Evolutionary conservation across 2,888 invertebrate genomes (phyloP), one percentile per base, ranked within the genome.

Genomic region (Aquatica leii): DNA sequence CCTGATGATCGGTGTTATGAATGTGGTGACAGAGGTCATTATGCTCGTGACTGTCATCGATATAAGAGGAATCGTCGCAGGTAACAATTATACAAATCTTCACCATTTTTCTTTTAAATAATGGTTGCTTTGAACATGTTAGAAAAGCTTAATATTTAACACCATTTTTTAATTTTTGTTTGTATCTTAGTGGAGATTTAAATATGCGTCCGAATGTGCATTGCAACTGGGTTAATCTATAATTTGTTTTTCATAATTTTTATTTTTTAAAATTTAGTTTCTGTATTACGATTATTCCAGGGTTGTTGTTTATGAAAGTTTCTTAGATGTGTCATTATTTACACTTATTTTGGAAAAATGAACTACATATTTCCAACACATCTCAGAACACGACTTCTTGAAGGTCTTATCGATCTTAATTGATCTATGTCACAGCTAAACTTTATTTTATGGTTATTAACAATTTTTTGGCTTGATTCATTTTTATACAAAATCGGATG

Each of bases 1-100:
- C 93, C 94, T 8, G 94, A 95, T 76, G 96, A 96, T 83, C 90
- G 94, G 66, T 97, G 97, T 82, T 97, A 96, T 78, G 95, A 96
- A 78, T 97, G 97, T 82, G 96, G 96, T 35, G 95, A 94, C 75
- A 86, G 94, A 68, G 97, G 97, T 6, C 96, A 97, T 80, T 96
- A 95, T 81, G 96, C 96, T 54, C 87, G 96, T 71, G 95, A 97
- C 80, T 96, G 97, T 81, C 87, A 90, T 61, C 86, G 91, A 67
- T 89, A 91, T 75, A 84, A 86, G 69, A 80, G 84, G 68, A 81
- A 84, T 63, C 82, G 85, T 61, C 85, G 89, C 70, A 87, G 88
- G 81, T 83, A 78, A 76, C 77, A 35, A 21, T 18, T 31, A 12
- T 43, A 14, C 15, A 54, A 18, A 46, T 17, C 46, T 59, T 14